Evolutionary conservation across 1,140 invertebrate species (phyloP), one percentile per base, ranked within the genome.

Genomic region (Anagrus nilaparvatae): DNA sequence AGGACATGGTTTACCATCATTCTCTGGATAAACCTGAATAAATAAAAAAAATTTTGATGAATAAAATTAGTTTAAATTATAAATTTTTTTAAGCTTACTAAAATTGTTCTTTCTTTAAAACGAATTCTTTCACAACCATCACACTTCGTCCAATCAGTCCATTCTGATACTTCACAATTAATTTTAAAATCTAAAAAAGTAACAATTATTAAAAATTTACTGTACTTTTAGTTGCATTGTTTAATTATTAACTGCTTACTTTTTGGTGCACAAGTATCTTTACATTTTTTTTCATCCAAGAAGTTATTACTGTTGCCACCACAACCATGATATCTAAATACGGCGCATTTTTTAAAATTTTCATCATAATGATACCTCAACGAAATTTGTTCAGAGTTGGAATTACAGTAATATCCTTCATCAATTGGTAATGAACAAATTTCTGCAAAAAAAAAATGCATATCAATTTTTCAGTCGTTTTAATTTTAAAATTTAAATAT

Each of bases 261-360:
- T 8, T 25, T 12, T 8, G 6, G 24, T 25, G 24, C 6, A 25
- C 12, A 6, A 25, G 6, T 25, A 25, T 12, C 12, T 10, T 3
- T 25, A 10, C 20, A 40, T 24, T 17, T 30, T 32, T n/a, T 38
- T 14, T 29, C 5, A n/a, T 43, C 30, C 8, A 27, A 36, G 24
- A 47, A 47, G 14, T 14, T 33, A 13, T 47, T 47, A 4, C 30
- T 24, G 14, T 47, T 47, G 1, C 44, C 45, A 9, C 13, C 40
- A 4, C 45, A 47, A 12, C 45, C 45, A 8, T 16, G 14, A 25
- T 47, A 47, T 8, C 12, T 1, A n/a, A 47, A 47, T 5, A n/a
- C 3, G 10, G 23, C 4, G 9, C 45, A 47, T 4, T 16, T 29
- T 13, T 21, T 31, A 16, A 18, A 14, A 16, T 17, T 25, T 10